Evolutionary conservation across 2,113 vertebrate genomes (phyloP).

Genomic region (Variabilichromis moorii): DNA sequence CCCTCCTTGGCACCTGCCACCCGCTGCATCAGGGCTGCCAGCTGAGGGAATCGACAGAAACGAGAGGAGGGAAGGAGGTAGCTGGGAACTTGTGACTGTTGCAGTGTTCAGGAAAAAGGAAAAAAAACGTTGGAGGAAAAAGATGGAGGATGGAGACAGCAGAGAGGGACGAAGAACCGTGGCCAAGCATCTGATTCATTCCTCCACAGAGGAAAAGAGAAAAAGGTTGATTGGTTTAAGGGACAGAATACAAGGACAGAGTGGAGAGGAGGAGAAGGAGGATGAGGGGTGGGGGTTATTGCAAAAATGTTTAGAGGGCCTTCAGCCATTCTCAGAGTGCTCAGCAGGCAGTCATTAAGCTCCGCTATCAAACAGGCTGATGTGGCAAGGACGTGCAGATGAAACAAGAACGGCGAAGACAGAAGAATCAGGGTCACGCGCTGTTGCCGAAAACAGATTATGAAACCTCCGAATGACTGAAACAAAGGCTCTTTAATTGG

Average conservation of each 20-base stretch:
- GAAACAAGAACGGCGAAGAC: background rate
- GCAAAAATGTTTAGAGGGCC: slow-evolving; percentile 71
- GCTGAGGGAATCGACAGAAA: slow-evolving; percentile 22
- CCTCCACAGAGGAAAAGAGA: background rate
- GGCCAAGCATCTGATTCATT: slow-evolving; percentile 51
- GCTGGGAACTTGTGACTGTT: background rate
- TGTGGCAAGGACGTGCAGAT: slow-evolving; percentile 17
- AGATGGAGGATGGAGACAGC: background rate
- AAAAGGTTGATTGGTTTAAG: slow-evolving; percentile 52
- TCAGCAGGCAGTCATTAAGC: slow-evolving; percentile 65
- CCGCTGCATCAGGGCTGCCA: slow-evolving; percentile 52
- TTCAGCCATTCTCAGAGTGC: slow-evolving; percentile 58
- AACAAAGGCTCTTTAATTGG: slow-evolving; percentile 5
- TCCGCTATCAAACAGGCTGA: slow-evolving; percentile 50
- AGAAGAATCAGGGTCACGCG: background rate
- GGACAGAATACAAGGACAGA: slow-evolving; percentile 26
- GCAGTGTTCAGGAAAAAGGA: background rate
- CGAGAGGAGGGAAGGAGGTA: background rate
- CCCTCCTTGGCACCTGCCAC: slow-evolving; percentile 22
- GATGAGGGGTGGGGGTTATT: slow-evolving; percentile 25
- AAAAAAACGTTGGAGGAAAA: background rate
- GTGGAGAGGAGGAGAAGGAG: background rate
- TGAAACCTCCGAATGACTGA: background rate
- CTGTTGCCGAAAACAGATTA: background rate
- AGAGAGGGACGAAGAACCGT: background rate